Conservation (phyloP, 2,113 vertebrate species). For the Rhodinocichla rosea region DNA sequence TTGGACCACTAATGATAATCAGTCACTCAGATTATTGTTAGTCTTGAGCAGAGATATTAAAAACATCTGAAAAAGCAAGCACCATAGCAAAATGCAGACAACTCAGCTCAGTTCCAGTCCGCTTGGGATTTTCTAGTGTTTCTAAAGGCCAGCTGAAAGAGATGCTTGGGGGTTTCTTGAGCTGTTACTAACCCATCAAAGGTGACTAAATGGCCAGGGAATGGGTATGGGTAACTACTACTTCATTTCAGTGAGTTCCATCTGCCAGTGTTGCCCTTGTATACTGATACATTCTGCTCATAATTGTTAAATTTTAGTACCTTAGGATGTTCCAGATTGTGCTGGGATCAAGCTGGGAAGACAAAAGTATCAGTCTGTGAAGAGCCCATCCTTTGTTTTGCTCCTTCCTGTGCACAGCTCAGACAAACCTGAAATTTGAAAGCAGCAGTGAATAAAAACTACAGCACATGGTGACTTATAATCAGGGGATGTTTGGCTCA, state of each 20-base stretch:
- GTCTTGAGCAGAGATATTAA: not conserved
- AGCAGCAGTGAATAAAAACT: not conserved
- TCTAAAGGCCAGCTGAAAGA: not conserved
- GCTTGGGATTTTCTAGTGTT: not conserved
- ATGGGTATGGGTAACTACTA: not conserved
- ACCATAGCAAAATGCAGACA: not conserved
- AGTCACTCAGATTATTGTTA: not conserved
- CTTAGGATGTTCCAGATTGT: not conserved
- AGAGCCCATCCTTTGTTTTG: not conserved
- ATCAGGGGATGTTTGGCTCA: not conserved
- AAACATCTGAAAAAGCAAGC: not conserved
- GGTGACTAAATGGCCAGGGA: not conserved
- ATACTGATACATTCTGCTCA: not conserved
- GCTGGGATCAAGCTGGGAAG: not conserved
- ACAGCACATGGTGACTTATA: not conserved
- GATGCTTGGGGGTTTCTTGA: not conserved
- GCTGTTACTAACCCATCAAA: not conserved
- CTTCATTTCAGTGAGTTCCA: not conserved
- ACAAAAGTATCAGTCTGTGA: not conserved
- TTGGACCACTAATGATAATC: not conserved
- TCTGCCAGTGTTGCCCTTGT: not conserved
- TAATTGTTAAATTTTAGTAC: not conserved
- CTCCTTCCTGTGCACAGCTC: not conserved
- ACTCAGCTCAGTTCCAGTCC: not conserved
- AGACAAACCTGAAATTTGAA: constrained; percentile 16